Base-by-base conservation (phyloP, 2,888 invertebrate genomes). In the Drosophila lacicola region DNA sequence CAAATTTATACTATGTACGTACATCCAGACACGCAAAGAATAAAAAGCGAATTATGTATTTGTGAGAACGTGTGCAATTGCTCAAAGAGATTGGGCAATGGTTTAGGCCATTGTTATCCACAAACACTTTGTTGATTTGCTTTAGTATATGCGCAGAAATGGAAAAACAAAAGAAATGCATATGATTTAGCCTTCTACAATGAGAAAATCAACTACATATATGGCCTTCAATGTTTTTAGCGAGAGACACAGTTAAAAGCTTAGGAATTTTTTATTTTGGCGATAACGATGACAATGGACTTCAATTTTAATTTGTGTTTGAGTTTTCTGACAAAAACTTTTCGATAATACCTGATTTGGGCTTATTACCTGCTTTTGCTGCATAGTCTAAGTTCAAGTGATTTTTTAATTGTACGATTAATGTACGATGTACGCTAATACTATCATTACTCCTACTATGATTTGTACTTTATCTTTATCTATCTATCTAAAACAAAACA, bases 321-420 rank as follows among this genome's bases (percentile, higher is more conserved):
- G 41, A 41, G n/a, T 44, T 80, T 77, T 64, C 46, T 50, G 70
- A 61, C 17, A 44, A 53, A 64, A 44, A 64, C 37, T 60, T 66
- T 55, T 57, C 46, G 41, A 61, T 73, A 76, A 58, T 56, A 77
- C 56, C 74, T 78, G 79, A 17, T 74, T 66, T 56, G 54, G 42
- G 70, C 70, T 70, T 55, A 37, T 66, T 44, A 71, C 39, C 67
- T 80, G 84, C 74, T 77, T 82, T 67, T 54, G 88, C 82, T 70
- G 86, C 62, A 64, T 80, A 60, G 70, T 60, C 60, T 57, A 62
- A 80, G 82, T 75, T 82, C 49, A 70, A 88, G 90, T 83, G 90
- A 83, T 83, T 83, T 88, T 29, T 75, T 84, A 72, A 68, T 51
- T 88, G 88, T 82, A 87, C 85, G 69, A 82, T 84, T 68, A 63